Base-by-base conservation (phyloP, 2,888 invertebrate genomes). In the Oscheius sp. region DNA sequence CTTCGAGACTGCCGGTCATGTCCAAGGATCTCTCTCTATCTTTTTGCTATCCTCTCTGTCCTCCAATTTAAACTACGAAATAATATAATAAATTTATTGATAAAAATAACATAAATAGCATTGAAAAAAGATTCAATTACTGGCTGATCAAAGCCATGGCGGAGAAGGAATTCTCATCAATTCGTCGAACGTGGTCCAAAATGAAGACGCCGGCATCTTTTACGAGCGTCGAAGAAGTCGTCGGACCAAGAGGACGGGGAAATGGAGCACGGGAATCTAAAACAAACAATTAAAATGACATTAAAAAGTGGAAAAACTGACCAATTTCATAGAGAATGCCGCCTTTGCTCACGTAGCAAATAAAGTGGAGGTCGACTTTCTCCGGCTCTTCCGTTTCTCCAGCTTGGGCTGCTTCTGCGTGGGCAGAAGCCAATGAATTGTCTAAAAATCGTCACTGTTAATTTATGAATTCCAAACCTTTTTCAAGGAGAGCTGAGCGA, bases 321-420 rank as follows among this genome's bases (percentile, higher is more conserved):
- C 87, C 87, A 49, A 87, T 79, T 73, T 88, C 86, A 61, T 81
- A 86, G 16, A 87, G 82, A 6, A 66, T 75, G 21, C 85, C 87
- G 25, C 83, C 75, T 41, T 76, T 73, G 64, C 76, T 78, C 23
- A 85, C 81, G 73, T 79, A 86, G 55, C 81, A 79, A 69, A 87
- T 86, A 76, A 87, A 87, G 72, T 87, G 87, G 56, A 87, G 82
- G 27, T 84, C 78, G 25, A 87, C 86, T 7, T 77, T 74, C 13
- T 75, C 75, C 49, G 63, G n/a, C 45, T 75, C 71, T 25, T 74
- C 75, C 0, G 87, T 84, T 55, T 85, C 84, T 12, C 87, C 87
- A 9, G 52, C 69, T 16, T 61, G 77, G 1, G 87, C 87, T 23
- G 79, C 76, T 0, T 56, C 68, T 0, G 71, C 81, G 49, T 81